Percentiles rank a stretch among this genome's conserved stretches.
phyloP scores from a whole-genome alignment of 2,888 invertebrate genomes.

The Drosophila recens region DNA sequence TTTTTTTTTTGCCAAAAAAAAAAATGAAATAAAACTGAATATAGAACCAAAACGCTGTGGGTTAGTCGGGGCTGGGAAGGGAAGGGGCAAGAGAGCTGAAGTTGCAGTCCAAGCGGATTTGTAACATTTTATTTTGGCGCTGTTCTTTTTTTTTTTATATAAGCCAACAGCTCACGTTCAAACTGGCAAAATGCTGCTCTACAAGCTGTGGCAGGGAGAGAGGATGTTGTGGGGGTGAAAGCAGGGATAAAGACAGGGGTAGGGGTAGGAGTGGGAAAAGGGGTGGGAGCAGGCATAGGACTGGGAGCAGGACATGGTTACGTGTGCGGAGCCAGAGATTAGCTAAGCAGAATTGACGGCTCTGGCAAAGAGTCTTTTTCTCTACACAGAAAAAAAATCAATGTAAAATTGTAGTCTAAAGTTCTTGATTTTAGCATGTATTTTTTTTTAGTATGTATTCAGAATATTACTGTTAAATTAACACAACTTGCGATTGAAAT shows the following conservation, averaged over 20 bases:
- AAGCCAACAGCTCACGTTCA: slow-evolving; percentile 49
- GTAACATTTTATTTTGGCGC: slow-evolving; percentile 50
- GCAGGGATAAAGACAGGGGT: neutral
- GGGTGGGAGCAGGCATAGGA: neutral
- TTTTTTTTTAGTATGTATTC: no score
- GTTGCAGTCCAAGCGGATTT: slow-evolving; percentile 66
- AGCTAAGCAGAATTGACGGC: slow-evolving; percentile 76
- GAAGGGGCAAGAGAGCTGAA: slow-evolving; percentile 2
- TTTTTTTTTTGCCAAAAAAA: slow-evolving; percentile 2
- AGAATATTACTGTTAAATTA: no score
- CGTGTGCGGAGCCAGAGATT: slow-evolving; percentile 71
- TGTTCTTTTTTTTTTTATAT: slow-evolving; percentile 54
- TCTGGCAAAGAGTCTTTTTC: slow-evolving; percentile 18
- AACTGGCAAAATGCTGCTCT: slow-evolving; percentile 1
- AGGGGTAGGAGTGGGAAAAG: neutral
- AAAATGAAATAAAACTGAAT: neutral
- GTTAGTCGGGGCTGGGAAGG: neutral
- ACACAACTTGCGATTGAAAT: no score
- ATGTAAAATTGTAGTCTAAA: no score
- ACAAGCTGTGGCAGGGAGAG: neutral
- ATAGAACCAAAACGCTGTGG: neutral
- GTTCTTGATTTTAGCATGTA: no score
- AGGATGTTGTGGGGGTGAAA: neutral
- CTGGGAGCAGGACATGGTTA: slow-evolving; percentile 48
- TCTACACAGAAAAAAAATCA: neutral